phyloP scores from a whole-genome alignment of 2,797 vertebrate genomes.

The Kryptolebias ocellatus region DNA sequence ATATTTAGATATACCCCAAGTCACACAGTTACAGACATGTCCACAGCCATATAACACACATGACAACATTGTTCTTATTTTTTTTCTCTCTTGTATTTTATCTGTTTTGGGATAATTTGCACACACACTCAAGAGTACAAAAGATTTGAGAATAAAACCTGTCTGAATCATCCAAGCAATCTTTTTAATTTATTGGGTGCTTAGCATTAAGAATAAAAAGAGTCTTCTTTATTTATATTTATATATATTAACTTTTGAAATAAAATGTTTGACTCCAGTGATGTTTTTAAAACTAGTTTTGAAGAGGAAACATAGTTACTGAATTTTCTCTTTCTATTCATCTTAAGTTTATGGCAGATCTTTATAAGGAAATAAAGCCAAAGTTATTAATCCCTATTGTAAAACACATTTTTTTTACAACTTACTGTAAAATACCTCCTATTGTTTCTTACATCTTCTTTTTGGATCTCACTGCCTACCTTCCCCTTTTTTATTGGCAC shows the following conservation, averaged over 20 bases:
- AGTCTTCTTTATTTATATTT: too few species aligned
- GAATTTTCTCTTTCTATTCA: too few species aligned
- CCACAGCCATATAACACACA: conserved; percentile 44
- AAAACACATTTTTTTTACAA: conserved; percentile 13
- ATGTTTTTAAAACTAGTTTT: too few species aligned
- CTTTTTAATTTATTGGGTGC: too few species aligned
- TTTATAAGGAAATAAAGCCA: neutral
- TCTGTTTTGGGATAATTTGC: conserved; percentile 24
- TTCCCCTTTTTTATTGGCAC: conserved; percentile 31
- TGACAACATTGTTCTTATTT: conserved; percentile 55
- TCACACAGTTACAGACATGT: conserved; percentile 42
- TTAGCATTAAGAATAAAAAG: too few species aligned
- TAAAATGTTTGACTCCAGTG: too few species aligned
- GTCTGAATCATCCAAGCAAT: too few species aligned
- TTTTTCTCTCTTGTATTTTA: conserved; percentile 48
- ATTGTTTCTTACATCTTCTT: too few species aligned
- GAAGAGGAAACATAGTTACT: too few species aligned
- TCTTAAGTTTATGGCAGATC: neutral
- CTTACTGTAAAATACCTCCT: neutral
- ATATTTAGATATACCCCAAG: conserved; percentile 64
- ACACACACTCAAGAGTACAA: conserved; percentile 76
- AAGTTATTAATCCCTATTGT: conserved; percentile 12
- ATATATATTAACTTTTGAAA: too few species aligned
- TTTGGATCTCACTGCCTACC: neutral
- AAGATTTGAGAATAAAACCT: too few species aligned